These are phyloP conservation scores for Recurvirostra avosetta DNA, from an alignment of 2,113 vertebrate species.

Conservation along the genomic window DNA sequence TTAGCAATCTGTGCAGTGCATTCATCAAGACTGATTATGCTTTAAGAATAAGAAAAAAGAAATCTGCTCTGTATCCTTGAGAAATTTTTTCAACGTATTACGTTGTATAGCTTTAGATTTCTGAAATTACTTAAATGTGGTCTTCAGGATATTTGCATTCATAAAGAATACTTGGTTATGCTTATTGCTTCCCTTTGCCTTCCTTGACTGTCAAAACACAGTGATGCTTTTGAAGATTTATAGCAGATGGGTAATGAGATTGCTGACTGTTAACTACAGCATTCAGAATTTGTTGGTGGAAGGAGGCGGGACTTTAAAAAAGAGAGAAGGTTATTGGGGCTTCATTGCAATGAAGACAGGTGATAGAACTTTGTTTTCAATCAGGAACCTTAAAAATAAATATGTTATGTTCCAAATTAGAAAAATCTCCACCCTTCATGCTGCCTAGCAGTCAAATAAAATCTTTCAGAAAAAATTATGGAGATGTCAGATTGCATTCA, in stretches of 20 bases:
- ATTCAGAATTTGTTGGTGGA: constrained; percentile 66
- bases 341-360: constrained; percentile 36
- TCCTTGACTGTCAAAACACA: constrained; percentile 71
- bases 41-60: constrained; percentile 13
- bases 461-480: not conserved
- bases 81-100: not conserved
- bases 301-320: constrained; percentile 8
- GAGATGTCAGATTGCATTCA: constrained; percentile 32
- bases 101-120: constrained; percentile 28
- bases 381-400: constrained; percentile 59
- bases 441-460: constrained; percentile 29
- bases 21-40: not conserved
- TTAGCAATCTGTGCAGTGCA: not conserved
- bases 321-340: not conserved
- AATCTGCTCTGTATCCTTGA: not conserved
- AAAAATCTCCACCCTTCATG: constrained; percentile 1
- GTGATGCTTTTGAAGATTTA: constrained; percentile 73
- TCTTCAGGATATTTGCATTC: constrained; percentile 68
- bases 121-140: constrained; percentile 66
- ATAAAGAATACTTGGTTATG: constrained; percentile 66
- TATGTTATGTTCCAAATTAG: constrained; percentile 33
- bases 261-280: constrained; percentile 66
- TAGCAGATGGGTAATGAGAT: constrained; percentile 69
- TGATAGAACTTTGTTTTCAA: constrained; percentile 51
- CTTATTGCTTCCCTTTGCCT: constrained; percentile 56